Base-by-base conservation (phyloP, 2,113 vertebrate species). In the Microcebus tavaratra region DNA sequence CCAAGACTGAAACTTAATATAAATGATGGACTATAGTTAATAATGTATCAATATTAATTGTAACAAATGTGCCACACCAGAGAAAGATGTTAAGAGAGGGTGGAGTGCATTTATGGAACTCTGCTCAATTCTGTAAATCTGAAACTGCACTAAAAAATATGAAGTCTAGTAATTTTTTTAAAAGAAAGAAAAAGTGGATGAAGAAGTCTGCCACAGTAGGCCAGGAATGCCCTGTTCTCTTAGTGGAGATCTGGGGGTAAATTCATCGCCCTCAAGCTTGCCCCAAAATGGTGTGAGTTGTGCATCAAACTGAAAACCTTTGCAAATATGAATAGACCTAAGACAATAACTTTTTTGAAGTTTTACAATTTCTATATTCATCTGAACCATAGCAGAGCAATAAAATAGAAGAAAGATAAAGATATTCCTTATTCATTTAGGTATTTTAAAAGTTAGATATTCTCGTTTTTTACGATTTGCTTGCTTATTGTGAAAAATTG, bases 401-500 rank as follows among this genome's bases (percentile, higher is more conserved):
- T 82, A 61, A 93, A 84, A n/a, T 3, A 63, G 34, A 63, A 50
- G 27, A 88, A 36, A 48, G 45, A 42, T 4, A 91, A 83, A 59
- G 6, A 13, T 59, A 36, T 65, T 53, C n/a, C 17, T n/a, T 86
- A 80, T 59, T 68, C 67, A 72, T 81, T 21, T 82, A n/a, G 2
- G 20, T 57, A 31, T 94, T 75, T 88, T 81, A 65, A 36, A 79
- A 65, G 7, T 65, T 39, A 68, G 15, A 75, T 34, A 10, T 42
- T 94, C 57, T 67, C 61, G 59, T 76, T 86, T 53, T 53, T 53
- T 53, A 53, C 13, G 3, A 83, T 42, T 36, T 81, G 17, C 50
- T 94, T 67, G 2, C 9, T 87, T 65, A 36, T 50, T 91, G 53
- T 61, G n/a, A 82, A 88, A 87, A 93, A 67, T 8, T 83, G n/a